Evolutionary conservation across 2,113 vertebrate genomes (phyloP).

Genomic region (Leptobrachium ailaonicum): DNA sequence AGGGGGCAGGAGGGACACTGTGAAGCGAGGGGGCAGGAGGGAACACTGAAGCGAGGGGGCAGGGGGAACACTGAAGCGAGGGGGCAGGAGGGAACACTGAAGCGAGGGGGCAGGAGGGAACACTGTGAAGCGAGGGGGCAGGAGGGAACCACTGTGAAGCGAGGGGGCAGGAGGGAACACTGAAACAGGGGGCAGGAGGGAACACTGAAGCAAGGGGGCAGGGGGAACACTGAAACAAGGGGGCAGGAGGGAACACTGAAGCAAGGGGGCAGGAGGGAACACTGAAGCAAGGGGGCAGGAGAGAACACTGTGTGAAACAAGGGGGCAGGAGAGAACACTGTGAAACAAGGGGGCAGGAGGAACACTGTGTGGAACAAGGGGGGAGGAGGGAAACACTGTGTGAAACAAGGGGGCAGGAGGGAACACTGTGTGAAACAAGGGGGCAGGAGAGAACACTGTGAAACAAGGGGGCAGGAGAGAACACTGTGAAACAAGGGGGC

Average conservation of each 20-base stretch:
- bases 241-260: not conserved
- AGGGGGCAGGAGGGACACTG: not conserved
- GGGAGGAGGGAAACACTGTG: too few relatives aligned
- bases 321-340: too few relatives aligned
- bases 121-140: not conserved
- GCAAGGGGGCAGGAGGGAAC: slow-evolving; percentile 1
- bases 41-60: not conserved
- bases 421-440: too few relatives aligned
- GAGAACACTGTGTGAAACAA: too few relatives aligned
- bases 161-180: not conserved
- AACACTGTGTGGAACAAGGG: too few relatives aligned
- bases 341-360: too few relatives aligned
- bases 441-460: too few relatives aligned
- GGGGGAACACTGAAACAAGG: too few relatives aligned
- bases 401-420: too few relatives aligned
- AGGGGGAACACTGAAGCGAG: too few relatives aligned
- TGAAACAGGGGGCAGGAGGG: not conserved
- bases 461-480: too few relatives aligned
- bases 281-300: not conserved
- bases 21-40: not conserved
- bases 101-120: not conserved
- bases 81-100: not conserved
- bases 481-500: too few relatives aligned
- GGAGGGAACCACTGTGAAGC: slow-evolving; percentile 16
- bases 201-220: not conserved